These are phyloP conservation scores for Miichthys miiuy DNA, from an alignment of 2,797 vertebrate species.

Conservation along the genomic window DNA sequence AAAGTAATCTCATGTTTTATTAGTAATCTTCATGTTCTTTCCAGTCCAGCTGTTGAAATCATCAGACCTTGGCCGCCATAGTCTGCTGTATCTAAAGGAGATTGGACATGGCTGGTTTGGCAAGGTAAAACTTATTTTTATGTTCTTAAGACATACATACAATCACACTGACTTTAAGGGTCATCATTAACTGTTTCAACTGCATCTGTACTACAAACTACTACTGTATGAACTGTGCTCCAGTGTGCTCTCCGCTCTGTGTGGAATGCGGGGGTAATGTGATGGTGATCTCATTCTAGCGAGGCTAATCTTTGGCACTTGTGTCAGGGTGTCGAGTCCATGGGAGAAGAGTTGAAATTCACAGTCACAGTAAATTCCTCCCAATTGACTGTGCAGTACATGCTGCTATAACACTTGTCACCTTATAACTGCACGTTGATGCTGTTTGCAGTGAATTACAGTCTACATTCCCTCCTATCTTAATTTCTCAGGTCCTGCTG, in stretches of 20 bases:
- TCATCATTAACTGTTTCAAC: background rate
- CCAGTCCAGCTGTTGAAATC: constrained; percentile 95
- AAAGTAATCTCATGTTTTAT: constrained; percentile 27
- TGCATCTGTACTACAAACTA: background rate
- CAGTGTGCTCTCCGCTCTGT: constrained; percentile 17
- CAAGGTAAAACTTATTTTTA: constrained; percentile 86
- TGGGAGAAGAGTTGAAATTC: constrained; percentile 48
- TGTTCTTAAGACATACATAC: constrained; percentile 6
- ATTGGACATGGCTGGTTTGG: constrained; percentile 97
- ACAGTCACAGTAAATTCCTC: constrained; percentile 55
- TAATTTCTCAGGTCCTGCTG: constrained; percentile 89
- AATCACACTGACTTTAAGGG: background rate
- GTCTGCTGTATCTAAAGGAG: constrained; percentile 96
- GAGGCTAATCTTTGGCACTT: constrained; percentile 55
- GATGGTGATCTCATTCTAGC: constrained; percentile 55
- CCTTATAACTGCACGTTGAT: background rate
- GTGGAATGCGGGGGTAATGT: constrained; percentile 67
- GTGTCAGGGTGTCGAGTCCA: constrained; percentile 33
- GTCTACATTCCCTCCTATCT: background rate
- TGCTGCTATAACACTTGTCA: background rate
- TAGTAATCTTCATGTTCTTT: constrained; percentile 20
- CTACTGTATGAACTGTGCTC: constrained; percentile 15
- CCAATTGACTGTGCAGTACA: constrained; percentile 32
- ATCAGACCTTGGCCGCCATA: constrained; percentile 93
- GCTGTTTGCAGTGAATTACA: background rate